Conservation (phyloP, 2,888 invertebrate species). For the Bruchidius siliquastri region DNA sequence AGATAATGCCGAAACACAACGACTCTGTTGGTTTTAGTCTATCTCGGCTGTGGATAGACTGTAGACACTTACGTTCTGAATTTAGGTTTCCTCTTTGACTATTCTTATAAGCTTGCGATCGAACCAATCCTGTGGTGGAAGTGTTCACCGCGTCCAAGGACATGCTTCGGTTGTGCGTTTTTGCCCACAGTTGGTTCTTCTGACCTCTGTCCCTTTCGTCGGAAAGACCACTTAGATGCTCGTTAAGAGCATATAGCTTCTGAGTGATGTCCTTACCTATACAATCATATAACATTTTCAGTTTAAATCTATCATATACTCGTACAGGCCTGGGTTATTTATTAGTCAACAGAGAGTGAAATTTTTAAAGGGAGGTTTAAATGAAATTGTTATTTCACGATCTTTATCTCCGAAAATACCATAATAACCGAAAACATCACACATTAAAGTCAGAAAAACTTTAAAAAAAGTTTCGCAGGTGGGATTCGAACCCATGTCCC, state of each 20-base stretch:
- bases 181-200: slow-evolving; percentile 43
- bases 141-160: slow-evolving; percentile 77
- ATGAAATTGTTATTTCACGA: too few species aligned
- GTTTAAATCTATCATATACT: too few species aligned
- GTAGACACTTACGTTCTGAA: slow-evolving; percentile 16
- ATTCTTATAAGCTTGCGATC: slow-evolving; percentile 61
- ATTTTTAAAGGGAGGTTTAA: too few species aligned
- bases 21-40: neutral
- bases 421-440: too few species aligned
- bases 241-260: slow-evolving; percentile 77
- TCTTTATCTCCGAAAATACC: too few species aligned
- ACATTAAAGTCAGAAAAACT: too few species aligned
- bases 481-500: too few species aligned
- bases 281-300: too few species aligned
- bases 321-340: too few species aligned
- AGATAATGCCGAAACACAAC: too few species aligned
- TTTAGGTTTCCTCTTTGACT: slow-evolving; percentile 41
- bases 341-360: too few species aligned
- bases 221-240: slow-evolving; percentile 59
- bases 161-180: slow-evolving; percentile 62
- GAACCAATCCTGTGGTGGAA: slow-evolving; percentile 67
- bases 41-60: neutral
- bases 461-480: too few species aligned
- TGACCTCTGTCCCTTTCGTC: slow-evolving; percentile 39
- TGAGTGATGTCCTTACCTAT: slow-evolving; percentile 77